Base-by-base conservation (phyloP, 2,888 invertebrate genomes). In the Ornithoptera priamus region DNA sequence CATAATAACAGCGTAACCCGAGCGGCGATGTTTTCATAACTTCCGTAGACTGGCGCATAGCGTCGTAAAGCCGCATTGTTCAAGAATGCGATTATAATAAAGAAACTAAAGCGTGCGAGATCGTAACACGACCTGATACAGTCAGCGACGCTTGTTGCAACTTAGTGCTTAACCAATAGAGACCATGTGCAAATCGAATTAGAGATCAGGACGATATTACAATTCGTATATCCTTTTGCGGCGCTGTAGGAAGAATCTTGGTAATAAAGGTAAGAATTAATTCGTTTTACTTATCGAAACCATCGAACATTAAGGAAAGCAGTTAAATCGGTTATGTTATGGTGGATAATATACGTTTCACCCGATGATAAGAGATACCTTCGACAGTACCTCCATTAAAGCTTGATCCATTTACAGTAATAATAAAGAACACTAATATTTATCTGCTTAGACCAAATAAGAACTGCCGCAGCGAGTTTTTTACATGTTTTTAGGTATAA, bases 41-140 rank as follows among this genome's bases (percentile, higher is more conserved):
- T 85, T 88, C 87, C 85, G 82, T 77, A 78, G 76, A 76, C 74
- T 73, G 65, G 72, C 74, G 82, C 82, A 81, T 84, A 81, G 77
- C 80, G 78, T 84, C 82, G 77, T 86, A 84, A 85, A 84, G 81
- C 72, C 76, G 73, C 73, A 87, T 87, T 87, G 86, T 87, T 84
- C 79, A 77, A 77, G 79, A 79, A 78, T 74, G 78, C 80, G 77
- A 82, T 84, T 83, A 84, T 83, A 81, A 81, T 82, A 84, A 80
- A 80, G 80, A 73, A 80, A 81, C 75, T 79, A 81, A 81, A 81
- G 80, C 77, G 78, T 62, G 68, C 66, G 71, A 71, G 62, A 71
- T 69, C 62, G 69, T 36, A 69, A 70, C 62, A 66, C 72, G 72
- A 73, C 70, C 77, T 80, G 78, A 82, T 70, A 73, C 71, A 72